Percentiles rank a stretch among this genome's conserved stretches.
phyloP scores from a whole-genome alignment of 2,888 invertebrate genomes.

The Cerastis rubricosa region DNA sequence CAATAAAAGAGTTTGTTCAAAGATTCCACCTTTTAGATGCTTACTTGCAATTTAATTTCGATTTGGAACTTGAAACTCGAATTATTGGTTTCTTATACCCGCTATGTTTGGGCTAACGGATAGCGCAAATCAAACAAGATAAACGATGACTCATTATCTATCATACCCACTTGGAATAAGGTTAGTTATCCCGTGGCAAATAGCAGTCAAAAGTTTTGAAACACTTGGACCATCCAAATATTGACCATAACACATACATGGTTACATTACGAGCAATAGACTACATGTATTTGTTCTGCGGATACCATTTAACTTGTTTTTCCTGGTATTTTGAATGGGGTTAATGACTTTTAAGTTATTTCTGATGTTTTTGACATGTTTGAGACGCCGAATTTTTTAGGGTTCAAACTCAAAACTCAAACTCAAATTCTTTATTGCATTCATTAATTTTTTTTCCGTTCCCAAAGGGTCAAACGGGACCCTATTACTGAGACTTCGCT shows the following conservation, averaged over 20 bases:
- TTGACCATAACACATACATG: conserved; percentile 67
- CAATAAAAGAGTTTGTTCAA: conserved; percentile 7
- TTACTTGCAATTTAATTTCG: too few relatives aligned
- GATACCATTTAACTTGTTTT: conserved; percentile 55
- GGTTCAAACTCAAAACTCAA: too few relatives aligned
- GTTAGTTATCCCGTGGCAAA: conserved; percentile 28
- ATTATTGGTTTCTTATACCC: conserved; percentile 62
- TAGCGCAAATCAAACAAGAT: conserved; percentile 57
- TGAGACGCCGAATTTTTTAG: neutral
- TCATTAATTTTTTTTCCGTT: too few relatives aligned
- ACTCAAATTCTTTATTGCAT: too few relatives aligned
- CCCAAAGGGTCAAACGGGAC: too few relatives aligned
- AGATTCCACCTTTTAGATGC: conserved; percentile 4
- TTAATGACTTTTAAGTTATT: conserved; percentile 50
- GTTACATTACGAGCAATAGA: conserved; percentile 55
- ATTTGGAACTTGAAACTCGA: conserved; percentile 34
- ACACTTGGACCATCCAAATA: conserved; percentile 75
- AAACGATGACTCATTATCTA: neutral
- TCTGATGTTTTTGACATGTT: neutral
- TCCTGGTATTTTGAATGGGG: conserved; percentile 39
- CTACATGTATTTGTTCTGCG: conserved; percentile 60
- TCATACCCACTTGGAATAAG: neutral
- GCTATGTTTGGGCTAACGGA: conserved; percentile 77
- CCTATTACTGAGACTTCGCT: too few relatives aligned
- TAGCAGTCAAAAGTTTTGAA: conserved; percentile 66